Conservation (phyloP, 2,888 invertebrate genomes). For the Cyaniris semiargus region DNA sequence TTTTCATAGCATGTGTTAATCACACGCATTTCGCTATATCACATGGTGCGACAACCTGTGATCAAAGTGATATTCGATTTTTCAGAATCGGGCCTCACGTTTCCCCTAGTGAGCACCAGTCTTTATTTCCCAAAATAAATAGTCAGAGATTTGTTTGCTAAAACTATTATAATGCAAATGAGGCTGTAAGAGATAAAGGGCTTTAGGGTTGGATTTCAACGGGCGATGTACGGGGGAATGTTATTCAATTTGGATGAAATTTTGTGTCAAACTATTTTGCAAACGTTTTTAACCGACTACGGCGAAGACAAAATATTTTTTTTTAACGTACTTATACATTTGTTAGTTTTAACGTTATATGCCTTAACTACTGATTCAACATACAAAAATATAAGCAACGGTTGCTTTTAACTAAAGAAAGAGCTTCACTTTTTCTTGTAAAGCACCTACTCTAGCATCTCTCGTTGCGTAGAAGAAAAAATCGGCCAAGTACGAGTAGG, state of each 20-base stretch:
- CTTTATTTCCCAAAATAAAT: neutral
- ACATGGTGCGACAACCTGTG: too few species aligned
- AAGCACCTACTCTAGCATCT: too few species aligned
- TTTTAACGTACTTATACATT: neutral
- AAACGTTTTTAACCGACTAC: neutral
- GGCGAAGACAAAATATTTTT: neutral
- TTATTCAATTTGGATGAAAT: neutral
- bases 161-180: conserved; percentile 23
- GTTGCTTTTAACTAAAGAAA: too few species aligned
- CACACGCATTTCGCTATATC: too few species aligned
- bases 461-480: too few species aligned
- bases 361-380: neutral
- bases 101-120: neutral
- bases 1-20: too few species aligned
- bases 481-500: too few species aligned
- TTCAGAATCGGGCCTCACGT: too few species aligned
- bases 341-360: too few species aligned
- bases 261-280: neutral
- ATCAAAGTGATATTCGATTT: too few species aligned
- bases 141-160: conserved; percentile 16
- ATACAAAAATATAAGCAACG: too few species aligned
- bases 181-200: conserved; percentile 3
- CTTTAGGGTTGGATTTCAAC: neutral
- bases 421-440: too few species aligned
- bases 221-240: neutral